Evolutionary conservation across 2,888 invertebrate species (phyloP).

Genomic region (Mythimna lalbum): DNA sequence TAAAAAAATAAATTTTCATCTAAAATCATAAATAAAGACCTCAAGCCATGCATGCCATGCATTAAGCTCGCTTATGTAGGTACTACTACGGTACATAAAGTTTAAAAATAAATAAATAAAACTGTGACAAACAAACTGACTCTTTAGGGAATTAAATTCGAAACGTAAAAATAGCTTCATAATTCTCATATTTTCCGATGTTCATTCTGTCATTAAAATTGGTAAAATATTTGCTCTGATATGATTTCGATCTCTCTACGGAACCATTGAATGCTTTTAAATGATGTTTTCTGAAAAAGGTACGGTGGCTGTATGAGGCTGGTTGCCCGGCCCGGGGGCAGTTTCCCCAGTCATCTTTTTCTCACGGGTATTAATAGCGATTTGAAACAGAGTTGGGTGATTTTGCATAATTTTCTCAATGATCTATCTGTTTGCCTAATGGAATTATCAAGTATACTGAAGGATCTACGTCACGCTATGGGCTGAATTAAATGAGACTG

Average conservation of each 20-base stretch:
- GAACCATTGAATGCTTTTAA: constrained; percentile 64
- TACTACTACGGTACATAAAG: too few relatives aligned
- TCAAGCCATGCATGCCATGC: too few relatives aligned
- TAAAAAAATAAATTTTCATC: not conserved
- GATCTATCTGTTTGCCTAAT: constrained; percentile 76
- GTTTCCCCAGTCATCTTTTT: constrained; percentile 75
- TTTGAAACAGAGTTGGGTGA: constrained; percentile 80
- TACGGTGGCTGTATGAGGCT: constrained; percentile 62
- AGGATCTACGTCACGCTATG: constrained; percentile 5
- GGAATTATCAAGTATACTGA: constrained; percentile 73
- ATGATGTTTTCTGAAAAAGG: constrained; percentile 69
- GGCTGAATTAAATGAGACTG: constrained; percentile 3
- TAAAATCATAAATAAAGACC: too few relatives aligned
- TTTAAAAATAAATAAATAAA: constrained; percentile 12
- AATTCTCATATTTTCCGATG: constrained; percentile 29
- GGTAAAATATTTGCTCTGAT: constrained; percentile 38
- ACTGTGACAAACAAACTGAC: constrained; percentile 8
- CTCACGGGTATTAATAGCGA: constrained; percentile 82
- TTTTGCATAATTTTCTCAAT: constrained; percentile 80
- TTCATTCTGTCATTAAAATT: constrained; percentile 47
- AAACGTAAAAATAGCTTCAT: constrained; percentile 29
- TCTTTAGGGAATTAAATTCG: constrained; percentile 8
- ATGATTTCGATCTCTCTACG: constrained; percentile 45
- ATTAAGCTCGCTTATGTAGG: too few relatives aligned
- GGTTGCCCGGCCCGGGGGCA: constrained; percentile 49